phyloP scores from a whole-genome alignment of 1,140 invertebrate species.

The Meloidogyne chitwoodi region DNA sequence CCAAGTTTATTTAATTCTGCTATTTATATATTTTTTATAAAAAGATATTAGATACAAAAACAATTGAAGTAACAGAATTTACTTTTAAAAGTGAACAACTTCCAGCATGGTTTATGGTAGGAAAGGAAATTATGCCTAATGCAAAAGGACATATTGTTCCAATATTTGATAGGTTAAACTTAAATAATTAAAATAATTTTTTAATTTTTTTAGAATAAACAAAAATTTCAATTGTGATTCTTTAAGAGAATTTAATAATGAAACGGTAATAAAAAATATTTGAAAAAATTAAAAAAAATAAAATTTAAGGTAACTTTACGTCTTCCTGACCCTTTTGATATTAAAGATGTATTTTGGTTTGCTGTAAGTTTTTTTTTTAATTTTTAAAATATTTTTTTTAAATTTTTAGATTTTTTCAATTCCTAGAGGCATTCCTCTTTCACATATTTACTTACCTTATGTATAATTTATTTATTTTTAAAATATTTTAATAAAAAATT shows the following conservation, averaged over 20 bases:
- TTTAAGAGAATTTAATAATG: conserved; percentile 51
- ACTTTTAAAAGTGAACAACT: conserved; percentile 36
- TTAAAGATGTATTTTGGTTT: conserved; percentile 58
- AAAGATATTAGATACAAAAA: conserved; percentile 57
- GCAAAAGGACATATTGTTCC: conserved; percentile 53
- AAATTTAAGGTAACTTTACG: conserved; percentile 27
- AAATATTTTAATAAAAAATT: neutral
- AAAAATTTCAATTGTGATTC: conserved; percentile 53
- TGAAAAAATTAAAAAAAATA: neutral
- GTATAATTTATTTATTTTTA: neutral
- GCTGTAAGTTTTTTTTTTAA: conserved; percentile 31
- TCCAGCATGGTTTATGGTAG: conserved; percentile 56
- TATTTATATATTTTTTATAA: conserved; percentile 9
- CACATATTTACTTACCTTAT: conserved; percentile 38
- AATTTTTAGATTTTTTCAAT: conserved; percentile 45
- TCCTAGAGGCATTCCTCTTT: conserved; percentile 29
- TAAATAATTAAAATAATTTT: conserved; percentile 6
- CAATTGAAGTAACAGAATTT: conserved; percentile 52
- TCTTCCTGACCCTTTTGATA: conserved; percentile 49
- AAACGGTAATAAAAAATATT: conserved; percentile 32
- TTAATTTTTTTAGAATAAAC: conserved; percentile 20
- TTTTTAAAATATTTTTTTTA: neutral
- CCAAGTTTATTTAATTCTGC: neutral
- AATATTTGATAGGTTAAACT: conserved; percentile 49
- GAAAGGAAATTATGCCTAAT: conserved; percentile 56